Percentiles rank a stretch among this genome's conserved stretches.
Evolutionary conservation across 2,113 vertebrate genomes (phyloP).

Genomic region (Siniperca chuatsi): DNA sequence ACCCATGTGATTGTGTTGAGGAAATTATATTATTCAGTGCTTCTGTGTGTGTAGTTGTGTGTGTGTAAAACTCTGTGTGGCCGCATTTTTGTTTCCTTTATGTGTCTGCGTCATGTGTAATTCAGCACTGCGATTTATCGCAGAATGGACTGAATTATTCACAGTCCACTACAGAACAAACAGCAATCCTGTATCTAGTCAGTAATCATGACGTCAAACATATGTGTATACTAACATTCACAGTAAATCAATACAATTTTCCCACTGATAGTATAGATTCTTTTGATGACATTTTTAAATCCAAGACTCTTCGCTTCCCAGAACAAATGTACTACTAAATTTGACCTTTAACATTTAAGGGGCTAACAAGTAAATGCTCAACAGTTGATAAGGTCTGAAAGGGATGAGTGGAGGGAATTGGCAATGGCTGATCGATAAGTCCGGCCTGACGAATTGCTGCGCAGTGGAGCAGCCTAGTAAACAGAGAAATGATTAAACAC

Average conservation of each 20-base stretch:
- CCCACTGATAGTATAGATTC: neutral
- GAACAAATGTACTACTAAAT: slow-evolving; percentile 24
- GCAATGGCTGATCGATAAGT: slow-evolving; percentile 61
- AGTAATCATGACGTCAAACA: slow-evolving; percentile 16
- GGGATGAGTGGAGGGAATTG: slow-evolving; percentile 55
- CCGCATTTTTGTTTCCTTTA: neutral
- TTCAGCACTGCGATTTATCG: slow-evolving; percentile 10
- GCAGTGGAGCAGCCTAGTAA: slow-evolving; percentile 42
- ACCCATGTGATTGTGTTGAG: slow-evolving; percentile 30
- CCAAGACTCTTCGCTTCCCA: neutral
- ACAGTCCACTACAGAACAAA: slow-evolving; percentile 45
- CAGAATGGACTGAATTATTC: slow-evolving; percentile 27
- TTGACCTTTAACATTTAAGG: slow-evolving; percentile 61
- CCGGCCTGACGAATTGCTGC: slow-evolving; percentile 65
- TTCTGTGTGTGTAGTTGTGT: neutral
- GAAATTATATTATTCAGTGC: neutral
- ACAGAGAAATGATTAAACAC: slow-evolving; percentile 72
- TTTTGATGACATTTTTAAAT: no score
- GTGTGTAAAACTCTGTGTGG: slow-evolving; percentile 9
- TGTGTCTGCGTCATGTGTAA: neutral
- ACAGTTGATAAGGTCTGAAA: slow-evolving; percentile 53
- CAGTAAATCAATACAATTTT: slow-evolving; percentile 21
- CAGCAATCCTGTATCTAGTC: slow-evolving; percentile 34
- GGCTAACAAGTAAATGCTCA: slow-evolving; percentile 53
- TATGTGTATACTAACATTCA: neutral